phyloP scores from a whole-genome alignment of 2,113 vertebrate species.

The Poicephalus meyeri region DNA sequence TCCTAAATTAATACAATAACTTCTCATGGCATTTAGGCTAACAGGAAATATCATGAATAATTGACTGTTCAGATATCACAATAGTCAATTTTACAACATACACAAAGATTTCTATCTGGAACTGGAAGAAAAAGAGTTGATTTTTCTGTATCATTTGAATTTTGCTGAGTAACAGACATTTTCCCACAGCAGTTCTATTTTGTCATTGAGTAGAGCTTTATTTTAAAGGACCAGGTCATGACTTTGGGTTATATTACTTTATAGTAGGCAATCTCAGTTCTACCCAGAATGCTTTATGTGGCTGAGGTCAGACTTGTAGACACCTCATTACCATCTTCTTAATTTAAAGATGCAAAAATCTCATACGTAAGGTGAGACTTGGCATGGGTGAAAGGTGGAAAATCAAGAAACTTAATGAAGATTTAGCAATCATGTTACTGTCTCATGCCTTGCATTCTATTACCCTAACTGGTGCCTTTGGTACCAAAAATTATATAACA shows the following conservation, averaged over 20 bases:
- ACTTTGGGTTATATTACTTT: not conserved
- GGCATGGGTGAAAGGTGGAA: not conserved
- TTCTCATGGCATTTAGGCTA: not conserved
- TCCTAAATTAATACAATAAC: not conserved
- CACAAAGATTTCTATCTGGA: not conserved
- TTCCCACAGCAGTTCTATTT: not conserved
- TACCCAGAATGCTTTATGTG: not conserved
- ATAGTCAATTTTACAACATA: not conserved
- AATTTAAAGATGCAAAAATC: not conserved
- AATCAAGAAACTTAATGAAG: conserved; percentile 9
- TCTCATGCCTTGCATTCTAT: conserved; percentile 43
- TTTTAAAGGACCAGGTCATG: not conserved
- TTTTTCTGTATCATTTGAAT: not conserved
- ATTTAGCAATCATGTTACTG: not conserved
- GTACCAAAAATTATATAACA: conserved; percentile 50
- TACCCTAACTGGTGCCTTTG: conserved; percentile 47
- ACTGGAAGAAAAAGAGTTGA: not conserved
- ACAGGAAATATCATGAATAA: not conserved
- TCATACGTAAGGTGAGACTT: not conserved
- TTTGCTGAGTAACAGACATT: not conserved
- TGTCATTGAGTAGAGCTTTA: not conserved
- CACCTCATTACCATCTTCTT: not conserved
- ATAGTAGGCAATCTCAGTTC: not conserved
- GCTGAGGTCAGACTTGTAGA: not conserved
- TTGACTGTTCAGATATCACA: not conserved